Evolutionary conservation across 2,797 vertebrate genomes (phyloP).

Genomic region (Pseudotriccus pelzelni): DNA sequence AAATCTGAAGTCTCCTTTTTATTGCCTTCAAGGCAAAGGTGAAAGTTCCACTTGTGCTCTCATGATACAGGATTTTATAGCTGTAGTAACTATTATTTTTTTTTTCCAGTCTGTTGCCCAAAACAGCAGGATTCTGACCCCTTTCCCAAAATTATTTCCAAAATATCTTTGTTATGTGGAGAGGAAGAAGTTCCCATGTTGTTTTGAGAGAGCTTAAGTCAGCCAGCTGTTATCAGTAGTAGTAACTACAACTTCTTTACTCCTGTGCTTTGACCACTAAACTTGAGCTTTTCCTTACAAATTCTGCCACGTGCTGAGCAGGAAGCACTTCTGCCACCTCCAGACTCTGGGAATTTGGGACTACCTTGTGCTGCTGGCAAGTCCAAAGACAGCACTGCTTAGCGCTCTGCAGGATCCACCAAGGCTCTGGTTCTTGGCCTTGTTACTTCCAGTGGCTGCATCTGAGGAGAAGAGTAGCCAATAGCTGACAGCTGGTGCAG

Average conservation of each 20-base stretch:
- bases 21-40: not conserved
- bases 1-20: not conserved
- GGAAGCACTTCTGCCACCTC: not conserved
- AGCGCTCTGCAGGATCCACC: not conserved
- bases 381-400: not conserved
- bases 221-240: not conserved
- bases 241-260: not conserved
- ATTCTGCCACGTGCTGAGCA: not conserved
- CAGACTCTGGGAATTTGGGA: not conserved
- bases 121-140: not conserved
- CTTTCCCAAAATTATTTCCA: not conserved
- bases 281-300: not conserved
- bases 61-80: not conserved
- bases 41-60: not conserved
- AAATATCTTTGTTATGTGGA: not conserved
- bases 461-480: slow-evolving; percentile 33
- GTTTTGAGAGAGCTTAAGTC: not conserved
- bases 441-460: slow-evolving; percentile 37
- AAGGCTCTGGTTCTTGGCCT: not conserved
- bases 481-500: slow-evolving; percentile 36
- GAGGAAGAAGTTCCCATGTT: not conserved
- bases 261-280: not conserved
- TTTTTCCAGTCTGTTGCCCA: not conserved
- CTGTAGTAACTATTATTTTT: not conserved
- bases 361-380: not conserved